Base-by-base conservation (phyloP, 2,113 vertebrate species). In the Phylloscopus trochiloides region DNA sequence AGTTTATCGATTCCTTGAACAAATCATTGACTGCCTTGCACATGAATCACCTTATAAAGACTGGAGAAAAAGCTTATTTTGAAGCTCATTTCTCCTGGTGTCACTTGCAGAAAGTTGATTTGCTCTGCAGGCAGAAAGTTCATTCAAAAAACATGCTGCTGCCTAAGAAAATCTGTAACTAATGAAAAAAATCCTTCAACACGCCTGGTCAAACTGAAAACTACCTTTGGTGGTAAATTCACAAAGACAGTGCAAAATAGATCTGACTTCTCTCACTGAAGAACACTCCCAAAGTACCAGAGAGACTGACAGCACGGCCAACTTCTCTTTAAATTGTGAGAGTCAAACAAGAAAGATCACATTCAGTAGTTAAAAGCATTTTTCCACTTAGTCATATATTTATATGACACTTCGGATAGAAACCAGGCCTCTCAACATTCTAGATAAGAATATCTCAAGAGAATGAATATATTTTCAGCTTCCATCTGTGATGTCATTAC, bases 401-500 rank as follows among this genome's bases (percentile, higher is more conserved):
- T 86, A 70, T 85, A 50, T 72, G 57, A 72, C 81, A 92, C 32
- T 66, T 43, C 4, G 17, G 62, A 10, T 45, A 43, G 80, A 84
- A 94, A 87, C 7, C 31, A 87, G 78, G 71, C 40, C 42, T 85
- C 66, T 76, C 68, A 83, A 15, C 84, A 51, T 43, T 92, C 65
- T 21, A 71, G 72, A 86, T 89, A 84, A 86, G 75, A 94, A 63
- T 81, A 77, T 86, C 82, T 92, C 76, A 71, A 32, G 89, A 92
- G 83, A 96, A 92, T 90, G 48, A 79, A 77, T 65, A 12, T 93
- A 90, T 92, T 85, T 93, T 74, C 70, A 88, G 85, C 66, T 90
- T 82, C 92, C 94, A 96, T 96, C 95, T 97, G 88, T 82, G 86
- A 89, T 92, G 94, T 94, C 88, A 94, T 81, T 84, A 74, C 84